Evolutionary conservation across 1,140 invertebrate genomes (phyloP).

Genomic region (Zaprionus ghesquierei): DNA sequence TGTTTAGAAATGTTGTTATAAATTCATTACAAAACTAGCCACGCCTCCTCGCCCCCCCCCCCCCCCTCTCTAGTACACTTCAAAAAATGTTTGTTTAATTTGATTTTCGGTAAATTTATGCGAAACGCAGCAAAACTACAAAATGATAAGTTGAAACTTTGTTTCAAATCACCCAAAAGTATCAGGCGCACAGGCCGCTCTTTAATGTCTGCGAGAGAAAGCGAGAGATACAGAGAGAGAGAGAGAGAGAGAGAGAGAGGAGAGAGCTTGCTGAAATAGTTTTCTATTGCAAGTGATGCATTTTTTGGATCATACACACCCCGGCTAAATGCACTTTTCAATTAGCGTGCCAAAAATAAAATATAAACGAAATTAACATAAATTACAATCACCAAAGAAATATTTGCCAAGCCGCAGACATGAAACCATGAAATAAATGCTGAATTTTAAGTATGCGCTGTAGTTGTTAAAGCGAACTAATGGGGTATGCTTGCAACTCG

Average conservation of each 20-base stretch:
- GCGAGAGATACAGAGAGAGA: neutral
- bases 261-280: neutral
- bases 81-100: conserved; percentile 56
- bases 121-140: conserved; percentile 49
- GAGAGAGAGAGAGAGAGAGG: neutral
- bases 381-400: conserved; percentile 67
- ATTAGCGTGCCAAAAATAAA: conserved; percentile 35
- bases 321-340: conserved; percentile 27
- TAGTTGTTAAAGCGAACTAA: neutral
- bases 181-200: neutral
- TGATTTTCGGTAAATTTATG: conserved; percentile 53
- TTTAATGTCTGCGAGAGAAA: conserved; percentile 4
- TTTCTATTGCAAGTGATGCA: neutral
- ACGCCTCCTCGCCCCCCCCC: neutral
- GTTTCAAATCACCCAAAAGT: conserved; percentile 1
- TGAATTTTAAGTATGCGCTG: conserved; percentile 36
- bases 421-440: conserved; percentile 64
- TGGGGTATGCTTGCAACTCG: neutral
- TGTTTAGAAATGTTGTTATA: conserved; percentile 71
- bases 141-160: conserved; percentile 61
- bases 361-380: conserved; percentile 58
- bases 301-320: neutral
- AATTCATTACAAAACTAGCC: conserved; percentile 70
- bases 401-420: conserved; percentile 57
- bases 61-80: neutral